Base-by-base conservation (phyloP, 2,888 invertebrate species). In the Rugalucina vietnamica region DNA sequence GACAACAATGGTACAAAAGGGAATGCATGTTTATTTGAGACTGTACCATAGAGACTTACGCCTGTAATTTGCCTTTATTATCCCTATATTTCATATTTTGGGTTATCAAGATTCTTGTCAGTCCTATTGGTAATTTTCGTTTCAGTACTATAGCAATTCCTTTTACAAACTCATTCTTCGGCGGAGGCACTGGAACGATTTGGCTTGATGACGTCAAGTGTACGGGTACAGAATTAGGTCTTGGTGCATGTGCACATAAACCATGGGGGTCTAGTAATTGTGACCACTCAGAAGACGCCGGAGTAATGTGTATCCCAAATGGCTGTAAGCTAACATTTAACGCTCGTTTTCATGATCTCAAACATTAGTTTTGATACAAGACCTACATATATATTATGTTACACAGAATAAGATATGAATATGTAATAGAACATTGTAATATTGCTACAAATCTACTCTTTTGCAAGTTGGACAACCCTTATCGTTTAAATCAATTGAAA, bases 181-280 rank as follows among this genome's bases (percentile, higher is more conserved):
- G 90, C 8, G 81, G 82, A 72, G 91, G 90, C 10, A 88, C 88
- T 24, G 90, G 89, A 2, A 78, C 82, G 1, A 91, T 92, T 27
- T 89, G 87, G 89, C 74, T 92, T 39, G 92, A 92, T 84, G 91
- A 91, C 80, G 91, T 91, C 1, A 82, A 83, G 43, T 92, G 92
- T 81, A 80, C 78, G 0, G 92, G 92, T 29, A 80, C 60, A 18
- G 92, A 92, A 73, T 70, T 82, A 1, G 88, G 87, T 10, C 73
- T 92, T 14, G 89, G 89, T n/a, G 89, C 87, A 8, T 92, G 92
- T 74, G 80, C 71, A 24, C 90, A 90, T 39, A 90, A 90, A 70
- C 80, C 86, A 0, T 90, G 90, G 89, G 91, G 91, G 18, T 27
- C 37, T 8, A 86, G 57, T 60, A 89, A 92, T 85, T 92, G 92